Conservation (phyloP, 1,140 invertebrate genomes). For the Habropoda laboriosa region DNA sequence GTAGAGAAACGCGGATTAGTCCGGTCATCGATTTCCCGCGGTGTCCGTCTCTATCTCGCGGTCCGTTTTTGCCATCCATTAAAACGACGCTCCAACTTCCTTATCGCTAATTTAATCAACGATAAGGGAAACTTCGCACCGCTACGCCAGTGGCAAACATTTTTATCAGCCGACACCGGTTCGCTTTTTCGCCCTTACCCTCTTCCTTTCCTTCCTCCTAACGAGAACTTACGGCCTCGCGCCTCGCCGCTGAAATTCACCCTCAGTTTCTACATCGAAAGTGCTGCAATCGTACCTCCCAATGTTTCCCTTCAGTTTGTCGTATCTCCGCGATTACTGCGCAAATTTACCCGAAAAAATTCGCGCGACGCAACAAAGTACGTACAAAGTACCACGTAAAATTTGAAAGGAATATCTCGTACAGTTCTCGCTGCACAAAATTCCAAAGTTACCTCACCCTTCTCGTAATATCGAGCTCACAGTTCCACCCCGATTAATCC, state of each 20-base stretch:
- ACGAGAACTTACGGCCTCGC: not conserved
- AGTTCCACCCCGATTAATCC: too few relatives aligned
- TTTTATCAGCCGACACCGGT: constrained; percentile 41
- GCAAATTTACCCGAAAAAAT: too few relatives aligned
- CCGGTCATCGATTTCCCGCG: constrained; percentile 23
- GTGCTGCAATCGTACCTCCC: too few relatives aligned
- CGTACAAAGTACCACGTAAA: too few relatives aligned
- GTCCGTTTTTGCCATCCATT: constrained; percentile 32
- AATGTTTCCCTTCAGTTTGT: too few relatives aligned
- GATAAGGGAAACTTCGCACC: constrained; percentile 35
- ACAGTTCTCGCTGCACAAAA: too few relatives aligned
- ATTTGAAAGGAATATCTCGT: too few relatives aligned
- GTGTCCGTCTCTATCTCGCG: not conserved
- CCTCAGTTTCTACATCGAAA: too few relatives aligned
- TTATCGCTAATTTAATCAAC: constrained; percentile 47
- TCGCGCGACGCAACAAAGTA: too few relatives aligned
- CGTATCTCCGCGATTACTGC: too few relatives aligned
- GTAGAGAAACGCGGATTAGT: constrained; percentile 5
- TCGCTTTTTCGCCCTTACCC: not conserved
- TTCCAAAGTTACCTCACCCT: too few relatives aligned
- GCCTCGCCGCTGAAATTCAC: not conserved
- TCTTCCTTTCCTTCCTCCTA: not conserved
- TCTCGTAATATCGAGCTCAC: too few relatives aligned
- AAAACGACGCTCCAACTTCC: constrained; percentile 35
- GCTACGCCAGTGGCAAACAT: constrained; percentile 29